Conservation (phyloP, 2,888 invertebrate species). For the Liopterus haemorrhoidalis region DNA sequence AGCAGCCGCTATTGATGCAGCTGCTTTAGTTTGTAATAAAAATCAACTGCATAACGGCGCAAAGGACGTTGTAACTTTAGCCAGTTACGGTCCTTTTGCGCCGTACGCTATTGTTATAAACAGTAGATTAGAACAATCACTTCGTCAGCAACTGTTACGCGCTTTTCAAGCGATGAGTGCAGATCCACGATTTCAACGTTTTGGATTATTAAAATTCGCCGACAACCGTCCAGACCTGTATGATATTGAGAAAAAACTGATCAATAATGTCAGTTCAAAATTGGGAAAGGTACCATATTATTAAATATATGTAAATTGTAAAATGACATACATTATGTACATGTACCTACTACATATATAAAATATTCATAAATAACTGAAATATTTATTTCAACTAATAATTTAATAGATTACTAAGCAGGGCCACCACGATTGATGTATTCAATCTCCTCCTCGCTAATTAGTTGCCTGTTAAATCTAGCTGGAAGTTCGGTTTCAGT, state of each 20-base stretch:
- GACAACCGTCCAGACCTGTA: constrained; percentile 10
- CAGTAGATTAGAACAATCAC: constrained; percentile 31
- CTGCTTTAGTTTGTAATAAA: constrained; percentile 51
- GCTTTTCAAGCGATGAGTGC: no score
- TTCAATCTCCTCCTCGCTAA: constrained; percentile 42
- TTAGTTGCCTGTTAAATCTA: constrained; percentile 39
- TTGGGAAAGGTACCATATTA: constrained; percentile 17
- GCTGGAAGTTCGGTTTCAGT: constrained; percentile 41
- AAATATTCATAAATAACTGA: not conserved
- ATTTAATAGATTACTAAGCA: constrained; percentile 14
- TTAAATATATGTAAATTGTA: constrained; percentile 15
- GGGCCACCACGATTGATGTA: constrained; percentile 44
- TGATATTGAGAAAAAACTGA: constrained; percentile 11
- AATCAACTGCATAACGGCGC: constrained; percentile 53
- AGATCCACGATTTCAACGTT: constrained; percentile 10
- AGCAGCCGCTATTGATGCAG: constrained; percentile 60
- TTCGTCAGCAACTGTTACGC: constrained; percentile 5
- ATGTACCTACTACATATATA: constrained; percentile 10
- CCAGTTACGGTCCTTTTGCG: constrained; percentile 61
- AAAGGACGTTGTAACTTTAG: constrained; percentile 52
- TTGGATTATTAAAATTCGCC: constrained; percentile 12
- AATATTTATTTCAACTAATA: not conserved
- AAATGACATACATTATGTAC: constrained; percentile 16
- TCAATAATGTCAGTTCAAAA: constrained; percentile 7
- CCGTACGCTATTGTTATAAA: constrained; percentile 61